Conservation (phyloP, 2,888 invertebrate genomes). For the Lottia scabra region DNA sequence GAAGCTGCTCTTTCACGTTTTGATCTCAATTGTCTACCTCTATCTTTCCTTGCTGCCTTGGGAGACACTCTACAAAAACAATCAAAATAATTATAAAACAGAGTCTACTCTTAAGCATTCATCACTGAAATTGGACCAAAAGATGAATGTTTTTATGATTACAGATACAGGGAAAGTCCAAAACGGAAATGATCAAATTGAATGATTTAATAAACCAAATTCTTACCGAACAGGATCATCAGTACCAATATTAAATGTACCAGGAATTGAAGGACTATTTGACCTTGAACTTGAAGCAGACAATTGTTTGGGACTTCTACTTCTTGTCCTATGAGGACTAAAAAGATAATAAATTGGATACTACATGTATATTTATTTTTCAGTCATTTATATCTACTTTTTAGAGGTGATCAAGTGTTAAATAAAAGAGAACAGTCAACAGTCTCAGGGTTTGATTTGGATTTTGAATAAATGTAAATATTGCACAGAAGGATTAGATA, state of each 20-base stretch:
- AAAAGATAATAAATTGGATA: not conserved
- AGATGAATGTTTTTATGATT: too few species aligned
- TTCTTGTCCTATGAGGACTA: not conserved
- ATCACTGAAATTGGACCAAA: not conserved
- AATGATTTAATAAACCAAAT: not conserved
- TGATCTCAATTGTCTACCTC: conserved; percentile 67
- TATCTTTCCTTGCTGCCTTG: conserved; percentile 73
- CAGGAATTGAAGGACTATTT: not conserved
- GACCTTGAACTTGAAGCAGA: not conserved
- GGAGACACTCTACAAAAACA: conserved; percentile 54
- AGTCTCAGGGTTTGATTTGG: too few species aligned
- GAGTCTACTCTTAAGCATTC: not conserved
- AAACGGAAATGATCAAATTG: not conserved
- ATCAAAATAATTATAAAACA: not conserved
- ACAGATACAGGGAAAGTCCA: too few species aligned
- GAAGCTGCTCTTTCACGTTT: conserved; percentile 69
- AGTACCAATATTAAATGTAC: not conserved
- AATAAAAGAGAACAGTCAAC: too few species aligned
- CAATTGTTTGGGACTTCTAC: not conserved
- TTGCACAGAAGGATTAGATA: too few species aligned
- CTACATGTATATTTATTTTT: too few species aligned
- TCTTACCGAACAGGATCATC: not conserved
- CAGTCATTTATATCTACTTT: too few species aligned
- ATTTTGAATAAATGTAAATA: too few species aligned
- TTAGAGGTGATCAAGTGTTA: too few species aligned